Evolutionary conservation across 2,888 invertebrate species (phyloP), one percentile per base, ranked within the genome.

Genomic region (Erannis defoliaria): DNA sequence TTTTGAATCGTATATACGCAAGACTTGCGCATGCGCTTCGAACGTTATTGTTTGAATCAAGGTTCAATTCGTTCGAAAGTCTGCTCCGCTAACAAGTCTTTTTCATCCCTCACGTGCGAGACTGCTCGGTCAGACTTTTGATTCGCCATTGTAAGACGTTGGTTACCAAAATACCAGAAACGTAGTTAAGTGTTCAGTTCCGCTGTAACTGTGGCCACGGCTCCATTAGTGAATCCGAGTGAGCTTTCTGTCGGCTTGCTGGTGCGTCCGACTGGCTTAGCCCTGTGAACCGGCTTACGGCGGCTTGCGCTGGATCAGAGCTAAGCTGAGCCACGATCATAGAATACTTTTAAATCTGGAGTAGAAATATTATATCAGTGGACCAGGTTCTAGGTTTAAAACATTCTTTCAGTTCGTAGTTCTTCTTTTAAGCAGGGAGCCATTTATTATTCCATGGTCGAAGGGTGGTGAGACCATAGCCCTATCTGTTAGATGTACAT

Each of bases 141-240:
- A n/a, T n/a, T n/a, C n/a, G n/a, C n/a, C n/a, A n/a, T n/a, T n/a
- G n/a, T n/a, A n/a, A n/a, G 19, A 18, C 9, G 1, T 12, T 10
- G 3, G 0, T 23, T 5, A 6, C 6, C 5, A 43, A 14, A 23
- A 21, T 23, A 2, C 19, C 8, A 23, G n/a, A 6, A 23, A 12
- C 21, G 8, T 9, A 42, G 50, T 37, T 8, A 18, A 10, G 16
- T 29, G 45, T n/a, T n/a, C n/a, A n/a, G 42, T 19, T n/a, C 37
- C 66, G 71, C 75, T 71, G 49, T 54, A 56, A 71, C 56, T 71
- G 57, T 53, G 62, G 55, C 73, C 71, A 64, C 55, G 26, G 1
- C 12, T 29, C 67, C 78, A 82, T 84, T 81, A 82, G 55, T 51
- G 31, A 84, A 81, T 82, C 81, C 67, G 60, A 81, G 73, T 81